Evolutionary conservation across 1,140 invertebrate genomes (phyloP).

Genomic region (Cepaea nemoralis): DNA sequence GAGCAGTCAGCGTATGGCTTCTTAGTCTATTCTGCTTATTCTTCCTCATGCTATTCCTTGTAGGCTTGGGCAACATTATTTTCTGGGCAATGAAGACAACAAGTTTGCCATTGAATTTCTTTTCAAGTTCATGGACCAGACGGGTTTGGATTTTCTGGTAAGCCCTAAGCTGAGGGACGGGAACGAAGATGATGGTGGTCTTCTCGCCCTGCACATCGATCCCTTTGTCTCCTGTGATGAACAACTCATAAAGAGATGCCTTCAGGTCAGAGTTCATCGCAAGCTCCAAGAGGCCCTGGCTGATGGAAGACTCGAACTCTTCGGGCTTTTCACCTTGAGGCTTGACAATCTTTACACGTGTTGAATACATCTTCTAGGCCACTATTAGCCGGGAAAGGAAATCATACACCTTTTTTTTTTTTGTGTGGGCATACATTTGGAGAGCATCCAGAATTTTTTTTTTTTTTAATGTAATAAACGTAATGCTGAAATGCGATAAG

Average conservation of each 20-base stretch:
- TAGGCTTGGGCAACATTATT: conserved; percentile 46
- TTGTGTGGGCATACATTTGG: too few species aligned
- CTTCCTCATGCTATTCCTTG: conserved; percentile 22
- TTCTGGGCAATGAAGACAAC: conserved; percentile 93
- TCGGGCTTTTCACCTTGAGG: conserved; percentile 89
- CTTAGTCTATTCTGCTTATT: conserved; percentile 18
- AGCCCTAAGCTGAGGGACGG: conserved; percentile 94
- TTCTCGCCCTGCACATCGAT: conserved; percentile 67
- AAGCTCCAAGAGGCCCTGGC: conserved; percentile 90
- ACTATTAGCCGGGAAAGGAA: conserved; percentile 15
- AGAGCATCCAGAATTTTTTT: too few species aligned
- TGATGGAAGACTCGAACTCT: conserved; percentile 90
- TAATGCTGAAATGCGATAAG: too few species aligned
- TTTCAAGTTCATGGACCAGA: conserved; percentile 96
- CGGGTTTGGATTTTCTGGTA: conserved; percentile 98
- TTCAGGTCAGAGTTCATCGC: conserved; percentile 98
- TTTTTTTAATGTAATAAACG: too few species aligned
- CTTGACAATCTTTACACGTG: conserved; percentile 88
- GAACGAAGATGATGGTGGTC: conserved; percentile 95
- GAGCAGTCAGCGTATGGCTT: conserved; percentile 93
- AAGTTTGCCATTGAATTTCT: conserved; percentile 99
- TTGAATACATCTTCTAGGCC: conserved; percentile 70
- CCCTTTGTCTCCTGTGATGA: conserved; percentile 93
- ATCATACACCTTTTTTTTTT: too few species aligned
- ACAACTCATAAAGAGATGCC: conserved; percentile 92